phyloP scores from a whole-genome alignment of 2,113 vertebrate genomes.

The Myotis lucifugus region DNA sequence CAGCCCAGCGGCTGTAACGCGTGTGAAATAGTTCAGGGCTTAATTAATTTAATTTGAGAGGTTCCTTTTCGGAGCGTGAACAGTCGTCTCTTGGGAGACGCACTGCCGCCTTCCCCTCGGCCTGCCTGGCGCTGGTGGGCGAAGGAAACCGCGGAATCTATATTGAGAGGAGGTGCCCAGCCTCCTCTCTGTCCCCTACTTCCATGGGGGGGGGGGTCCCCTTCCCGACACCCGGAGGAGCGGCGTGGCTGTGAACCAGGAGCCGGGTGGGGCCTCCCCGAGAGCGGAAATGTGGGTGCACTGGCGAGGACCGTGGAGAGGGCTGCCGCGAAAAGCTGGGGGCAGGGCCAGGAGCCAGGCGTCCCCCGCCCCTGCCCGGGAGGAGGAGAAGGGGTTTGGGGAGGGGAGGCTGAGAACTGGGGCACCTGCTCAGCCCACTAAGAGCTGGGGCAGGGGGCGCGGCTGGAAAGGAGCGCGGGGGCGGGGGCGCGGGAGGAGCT shows the following conservation, averaged over 20 bases:
- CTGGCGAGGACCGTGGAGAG: background rate
- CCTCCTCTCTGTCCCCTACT: background rate
- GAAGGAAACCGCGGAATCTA: background rate
- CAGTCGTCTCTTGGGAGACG: conserved; percentile 56
- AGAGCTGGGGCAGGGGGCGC: background rate
- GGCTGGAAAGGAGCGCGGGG: background rate
- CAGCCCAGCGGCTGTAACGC: background rate
- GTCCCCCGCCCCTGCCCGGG: background rate
- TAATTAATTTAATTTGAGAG: conserved; percentile 72
- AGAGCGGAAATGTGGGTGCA: background rate
- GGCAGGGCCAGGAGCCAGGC: background rate
- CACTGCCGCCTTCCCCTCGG: background rate
- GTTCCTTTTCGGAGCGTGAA: conserved; percentile 58
- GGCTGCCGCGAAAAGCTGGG: background rate
- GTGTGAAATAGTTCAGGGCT: conserved; percentile 41
- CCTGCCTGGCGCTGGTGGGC: conserved; percentile 40
- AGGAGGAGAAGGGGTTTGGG: background rate
- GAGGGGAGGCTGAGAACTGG: background rate
- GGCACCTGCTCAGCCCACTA: too few species aligned
- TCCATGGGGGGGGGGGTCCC: too few species aligned
- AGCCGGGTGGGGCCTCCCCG: background rate
- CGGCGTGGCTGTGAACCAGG: background rate
- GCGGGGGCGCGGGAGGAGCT: background rate
- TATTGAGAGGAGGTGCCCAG: background rate
- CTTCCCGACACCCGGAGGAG: too few species aligned